Conservation (phyloP, 1,140 invertebrate genomes). For the Protaetia brevitarsis region DNA sequence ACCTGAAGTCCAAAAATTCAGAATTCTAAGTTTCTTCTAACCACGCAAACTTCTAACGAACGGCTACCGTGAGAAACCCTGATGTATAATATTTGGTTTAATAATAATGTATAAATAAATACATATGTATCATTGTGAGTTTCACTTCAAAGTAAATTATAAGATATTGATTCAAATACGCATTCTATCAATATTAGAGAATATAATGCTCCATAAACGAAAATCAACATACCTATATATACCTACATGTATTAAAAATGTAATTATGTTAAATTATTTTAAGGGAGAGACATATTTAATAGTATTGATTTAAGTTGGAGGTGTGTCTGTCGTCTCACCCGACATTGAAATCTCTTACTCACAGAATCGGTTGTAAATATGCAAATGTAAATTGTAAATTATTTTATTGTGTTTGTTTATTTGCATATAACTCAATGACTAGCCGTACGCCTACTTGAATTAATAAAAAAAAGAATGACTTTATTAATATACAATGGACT, state of each 20-base stretch:
- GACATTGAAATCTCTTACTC: conserved; percentile 14
- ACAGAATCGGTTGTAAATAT: conserved; percentile 7
- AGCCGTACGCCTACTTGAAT: conserved; percentile 16
- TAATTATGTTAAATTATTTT: background rate
- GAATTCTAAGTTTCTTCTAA: no score
- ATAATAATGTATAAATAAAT: no score
- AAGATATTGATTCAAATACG: conserved; percentile 10
- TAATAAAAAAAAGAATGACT: conserved; percentile 20
- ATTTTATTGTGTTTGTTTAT: conserved; percentile 20
- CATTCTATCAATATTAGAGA: background rate
- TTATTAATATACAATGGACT: conserved; percentile 24
- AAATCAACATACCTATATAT: conserved; percentile 16
- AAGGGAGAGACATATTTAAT: background rate
- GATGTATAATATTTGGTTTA: no score
- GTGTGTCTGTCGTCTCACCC: conserved; percentile 4
- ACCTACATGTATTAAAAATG: conserved; percentile 16
- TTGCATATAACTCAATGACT: conserved; percentile 16
- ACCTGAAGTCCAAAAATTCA: no score
- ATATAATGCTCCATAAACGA: background rate
- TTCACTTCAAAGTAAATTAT: no score
- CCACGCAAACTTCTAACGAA: no score
- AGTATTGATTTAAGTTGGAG: conserved; percentile 12
- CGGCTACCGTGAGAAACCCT: no score
- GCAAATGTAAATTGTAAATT: conserved; percentile 17
- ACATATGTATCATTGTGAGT: no score